A percentile compares a stretch with the other conserved stretches of the same genome.
Conservation (phyloP, 53 echinoderm and acorn worm genomes). For the Arbacia lixula region DNA sequence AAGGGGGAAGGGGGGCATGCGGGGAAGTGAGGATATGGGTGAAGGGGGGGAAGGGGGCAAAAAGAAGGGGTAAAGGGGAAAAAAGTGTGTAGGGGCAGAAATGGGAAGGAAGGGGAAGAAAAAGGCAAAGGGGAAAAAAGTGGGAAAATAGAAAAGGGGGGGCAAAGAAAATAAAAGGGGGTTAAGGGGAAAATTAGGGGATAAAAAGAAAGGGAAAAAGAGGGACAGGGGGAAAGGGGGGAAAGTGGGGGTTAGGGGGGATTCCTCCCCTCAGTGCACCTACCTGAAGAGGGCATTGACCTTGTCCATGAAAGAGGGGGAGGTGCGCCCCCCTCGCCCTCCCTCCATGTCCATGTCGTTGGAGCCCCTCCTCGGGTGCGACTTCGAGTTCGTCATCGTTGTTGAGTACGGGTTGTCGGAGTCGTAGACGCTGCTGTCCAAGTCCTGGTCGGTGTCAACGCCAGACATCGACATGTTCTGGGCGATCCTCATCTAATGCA, state of each 20-base stretch:
- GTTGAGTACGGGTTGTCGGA: constrained; percentile 64
- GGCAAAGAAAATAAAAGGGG: no score
- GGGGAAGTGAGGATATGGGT: no score
- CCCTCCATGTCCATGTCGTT: constrained; percentile 25
- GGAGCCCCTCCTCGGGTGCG: constrained; percentile 34
- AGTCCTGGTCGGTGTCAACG: constrained; percentile 86
- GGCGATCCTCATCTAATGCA: constrained; percentile 54
- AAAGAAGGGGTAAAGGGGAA: no score
- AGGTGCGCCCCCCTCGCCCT: constrained; percentile 57
- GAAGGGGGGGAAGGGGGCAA: no score
- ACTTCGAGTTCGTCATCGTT: not conserved
- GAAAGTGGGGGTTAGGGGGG: constrained; percentile 80
- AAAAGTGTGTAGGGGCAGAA: no score
- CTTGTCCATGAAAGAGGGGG: constrained; percentile 90
- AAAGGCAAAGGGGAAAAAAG: no score
- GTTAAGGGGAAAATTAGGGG: no score
- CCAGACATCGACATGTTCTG: constrained; percentile 63
- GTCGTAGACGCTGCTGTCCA: constrained; percentile 83
- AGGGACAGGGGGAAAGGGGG: constrained; percentile 76
- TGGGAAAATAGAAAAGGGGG: no score
- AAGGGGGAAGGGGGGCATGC: no score
- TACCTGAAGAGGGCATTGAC: constrained; percentile 85
- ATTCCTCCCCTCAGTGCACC: constrained; percentile 68
- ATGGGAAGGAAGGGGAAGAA: no score
- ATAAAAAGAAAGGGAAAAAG: no score